phyloP scores from a whole-genome alignment of 2,797 vertebrate genomes.

The Anguilla marmorata region DNA sequence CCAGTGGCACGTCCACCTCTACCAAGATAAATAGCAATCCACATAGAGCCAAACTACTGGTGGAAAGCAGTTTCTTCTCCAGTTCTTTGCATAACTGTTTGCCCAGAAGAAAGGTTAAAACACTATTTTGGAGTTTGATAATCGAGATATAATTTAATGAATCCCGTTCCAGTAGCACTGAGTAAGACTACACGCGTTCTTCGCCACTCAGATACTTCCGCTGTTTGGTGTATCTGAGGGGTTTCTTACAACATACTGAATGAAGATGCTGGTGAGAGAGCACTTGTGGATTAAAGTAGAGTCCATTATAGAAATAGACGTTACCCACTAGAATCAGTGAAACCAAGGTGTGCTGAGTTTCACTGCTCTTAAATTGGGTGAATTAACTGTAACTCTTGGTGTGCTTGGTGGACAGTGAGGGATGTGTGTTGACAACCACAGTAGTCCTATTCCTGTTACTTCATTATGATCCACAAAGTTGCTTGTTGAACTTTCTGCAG shows the following conservation, averaged over 20 bases:
- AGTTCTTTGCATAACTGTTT: too few species aligned
- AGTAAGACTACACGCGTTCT: too few species aligned
- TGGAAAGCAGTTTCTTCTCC: too few species aligned
- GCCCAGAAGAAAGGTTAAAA: too few species aligned
- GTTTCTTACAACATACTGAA: not conserved
- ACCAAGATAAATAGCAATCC: too few species aligned
- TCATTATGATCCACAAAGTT: not conserved
- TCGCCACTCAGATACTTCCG: too few species aligned
- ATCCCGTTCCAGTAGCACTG: too few species aligned
- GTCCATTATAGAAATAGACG: not conserved
- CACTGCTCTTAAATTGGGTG: not conserved
- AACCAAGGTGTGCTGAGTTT: not conserved
- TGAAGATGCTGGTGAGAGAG: not conserved
- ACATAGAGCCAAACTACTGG: too few species aligned
- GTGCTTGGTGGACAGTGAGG: not conserved
- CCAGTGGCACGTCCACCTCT: too few species aligned
- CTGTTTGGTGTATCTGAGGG: too few species aligned
- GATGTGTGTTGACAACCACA: not conserved
- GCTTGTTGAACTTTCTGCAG: slow-evolving; percentile 49
- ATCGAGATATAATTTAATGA: too few species aligned
- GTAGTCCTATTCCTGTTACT: not conserved
- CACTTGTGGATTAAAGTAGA: not conserved
- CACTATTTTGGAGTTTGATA: too few species aligned
- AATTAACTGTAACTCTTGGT: not conserved
- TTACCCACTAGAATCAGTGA: not conserved